Conservation (phyloP, 2,888 invertebrate species). For the Nasonovia ribisnigri region DNA sequence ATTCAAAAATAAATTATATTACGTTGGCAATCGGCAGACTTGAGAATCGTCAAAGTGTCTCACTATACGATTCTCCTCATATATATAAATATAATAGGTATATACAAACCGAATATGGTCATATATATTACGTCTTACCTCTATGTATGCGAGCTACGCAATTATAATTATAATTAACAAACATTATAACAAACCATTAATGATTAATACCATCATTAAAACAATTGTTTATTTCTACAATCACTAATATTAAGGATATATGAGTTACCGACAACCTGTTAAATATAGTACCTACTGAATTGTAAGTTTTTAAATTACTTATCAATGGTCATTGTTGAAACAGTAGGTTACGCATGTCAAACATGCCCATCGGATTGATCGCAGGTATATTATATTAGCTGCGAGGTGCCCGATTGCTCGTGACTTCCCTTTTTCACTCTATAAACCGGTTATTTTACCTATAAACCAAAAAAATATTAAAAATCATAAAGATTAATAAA, state of each 20-base stretch:
- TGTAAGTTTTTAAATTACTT: background rate
- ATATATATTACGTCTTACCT: background rate
- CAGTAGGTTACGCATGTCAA: background rate
- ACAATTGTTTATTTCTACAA: background rate
- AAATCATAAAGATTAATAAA: too few relatives aligned
- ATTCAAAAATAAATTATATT: background rate
- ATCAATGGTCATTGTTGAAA: background rate
- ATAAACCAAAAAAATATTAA: too few relatives aligned
- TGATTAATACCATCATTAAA: background rate
- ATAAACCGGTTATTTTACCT: too few relatives aligned
- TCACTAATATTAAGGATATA: background rate
- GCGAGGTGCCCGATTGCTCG: too few relatives aligned
- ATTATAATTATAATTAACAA: background rate
- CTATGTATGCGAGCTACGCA: background rate
- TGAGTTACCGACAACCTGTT: background rate
- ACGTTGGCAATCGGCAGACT: background rate
- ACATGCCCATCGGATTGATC: too few relatives aligned
- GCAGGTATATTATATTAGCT: too few relatives aligned
- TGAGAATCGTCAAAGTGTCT: background rate
- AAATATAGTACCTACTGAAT: background rate
- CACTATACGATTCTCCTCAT: background rate
- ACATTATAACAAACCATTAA: background rate
- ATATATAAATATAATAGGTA: background rate
- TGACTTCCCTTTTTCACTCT: too few relatives aligned
- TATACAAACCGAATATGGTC: background rate